Evolutionary conservation across 2,888 invertebrate genomes (phyloP), one percentile per base, ranked within the genome.

Genomic region (Ichneumoninae sp.): DNA sequence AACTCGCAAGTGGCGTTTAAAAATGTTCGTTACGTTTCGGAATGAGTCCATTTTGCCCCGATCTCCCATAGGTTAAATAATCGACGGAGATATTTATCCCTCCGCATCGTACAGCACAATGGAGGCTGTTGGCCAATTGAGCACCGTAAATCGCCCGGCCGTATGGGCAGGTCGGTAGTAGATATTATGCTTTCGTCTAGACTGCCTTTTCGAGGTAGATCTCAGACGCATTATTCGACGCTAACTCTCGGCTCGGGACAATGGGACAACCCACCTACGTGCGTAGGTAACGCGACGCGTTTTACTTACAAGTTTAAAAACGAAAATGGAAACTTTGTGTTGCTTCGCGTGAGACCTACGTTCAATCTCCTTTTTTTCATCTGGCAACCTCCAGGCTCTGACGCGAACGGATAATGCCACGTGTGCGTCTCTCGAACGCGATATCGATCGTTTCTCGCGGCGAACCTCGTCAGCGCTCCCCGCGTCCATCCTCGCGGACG

Each of bases 191-290:
- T 69, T 47, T 73, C 83, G 81, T 81, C 76, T 75, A 83, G 83
- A 81, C 81, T 80, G 52, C 73, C 81, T 68, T 81, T 83, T 73
- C 60, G 76, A 77, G 83, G 76, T 80, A 68, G 52, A 80, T 76
- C 60, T 68, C 73, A 19, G 54, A 60, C 68, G 50, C 70, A 52
- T 33, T 54, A 50, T 63, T 50, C 69, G 36, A 8, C 44, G 52
- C 47, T 66, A 75, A 65, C 57, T 54, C 26, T 13, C 13, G 57
- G 57, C 40, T 57, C 33, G 8, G 68, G 71, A 83, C 83, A 83
- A 83, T 81, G 57, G 74, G 52, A 68, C 50, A 77, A 16, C 66
- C 74, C 71, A 73, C 76, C 81, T 71, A 77, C 83, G 83, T 83
- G 81, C 81, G 83, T 83, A 77, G 68, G 71, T 75, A 52, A 60